These are phyloP conservation scores for Torymus aiolomorphi DNA, from an alignment of 2,888 invertebrate genomes.

Conservation along the genomic window DNA sequence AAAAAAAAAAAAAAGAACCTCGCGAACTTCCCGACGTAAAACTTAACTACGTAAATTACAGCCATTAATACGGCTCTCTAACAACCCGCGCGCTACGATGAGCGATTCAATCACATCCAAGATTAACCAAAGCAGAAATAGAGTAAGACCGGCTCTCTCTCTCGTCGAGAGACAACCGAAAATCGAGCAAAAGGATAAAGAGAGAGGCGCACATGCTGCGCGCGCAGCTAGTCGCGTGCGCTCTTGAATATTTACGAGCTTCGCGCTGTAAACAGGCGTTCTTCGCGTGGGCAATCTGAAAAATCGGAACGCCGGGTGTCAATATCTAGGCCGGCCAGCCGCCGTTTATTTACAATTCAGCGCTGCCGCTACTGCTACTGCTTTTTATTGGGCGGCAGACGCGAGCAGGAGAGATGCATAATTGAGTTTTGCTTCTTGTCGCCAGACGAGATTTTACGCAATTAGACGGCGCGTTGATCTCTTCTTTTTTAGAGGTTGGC, in stretches of 20 bases:
- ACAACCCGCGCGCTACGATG: too few species aligned
- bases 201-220: neutral
- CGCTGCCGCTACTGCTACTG: conserved; percentile 4
- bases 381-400: conserved; percentile 1
- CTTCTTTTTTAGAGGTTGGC: neutral
- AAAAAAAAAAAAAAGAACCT: too few species aligned
- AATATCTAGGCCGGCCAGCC: conserved; percentile 44
- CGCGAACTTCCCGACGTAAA: too few species aligned
- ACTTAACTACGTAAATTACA: too few species aligned
- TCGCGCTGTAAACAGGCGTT: conserved; percentile 22
- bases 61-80: too few species aligned
- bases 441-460: conserved; percentile 4
- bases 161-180: conserved; percentile 4
- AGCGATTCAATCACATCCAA: conserved; percentile 5
- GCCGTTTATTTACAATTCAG: conserved; percentile 41
- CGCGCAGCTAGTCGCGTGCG: neutral
- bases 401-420: neutral
- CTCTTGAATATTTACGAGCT: conserved; percentile 54
- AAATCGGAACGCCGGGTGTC: conserved; percentile 45
- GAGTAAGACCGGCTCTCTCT: neutral
- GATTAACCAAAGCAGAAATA: conserved; percentile 25
- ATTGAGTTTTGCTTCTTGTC: conserved; percentile 8
- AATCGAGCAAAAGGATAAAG: conserved; percentile 18
- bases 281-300: conserved; percentile 14
- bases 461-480: neutral